Evolutionary conservation across 2,797 vertebrate species (phyloP), one percentile per base, ranked within the genome.

Genomic region (Trematomus bernacchii): DNA sequence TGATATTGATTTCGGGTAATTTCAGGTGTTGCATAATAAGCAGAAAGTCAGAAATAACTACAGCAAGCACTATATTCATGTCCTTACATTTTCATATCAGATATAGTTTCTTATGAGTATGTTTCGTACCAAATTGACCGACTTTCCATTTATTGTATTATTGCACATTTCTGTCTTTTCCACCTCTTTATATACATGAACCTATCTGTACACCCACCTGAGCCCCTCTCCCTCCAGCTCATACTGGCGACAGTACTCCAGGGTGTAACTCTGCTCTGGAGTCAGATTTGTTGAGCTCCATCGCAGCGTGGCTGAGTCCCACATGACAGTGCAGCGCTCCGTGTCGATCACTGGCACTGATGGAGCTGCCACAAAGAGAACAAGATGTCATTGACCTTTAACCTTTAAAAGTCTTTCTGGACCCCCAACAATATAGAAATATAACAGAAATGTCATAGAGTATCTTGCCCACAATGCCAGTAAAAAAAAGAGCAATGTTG

Each of bases 191-290:
- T 37, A 6, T 44, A 2, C 4, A 0, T 43, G 11, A 16, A 48
- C 2, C 3, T 57, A 19, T 33, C 12, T 64, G 4, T 12, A 33
- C 46, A 65, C 94, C 80, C 87, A 99, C 98, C 98, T 97, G 84
- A 99, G 97, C 12, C 97, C 98, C 61, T 99, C 97, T 37, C 97
- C 97, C 80, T 99, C 97, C 0, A 95, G 92, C 0, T 97, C 96
- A 27, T 96, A 96, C 87, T 99, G 97, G 71, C 95, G 95, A 88
- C 98, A 99, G 89, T 97, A 99, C 86, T 99, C 98, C 82, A 99
- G 61, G 3, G 95, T 97, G 89, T 97, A 99, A 81, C 92, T 96
- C 48, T 95, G 96, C 0, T 87, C 93, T 0, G 94, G 90, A 1
- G 63, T 77, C 0, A 80, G 88, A 23, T 82, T 71, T 15, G 80